Base-by-base conservation (phyloP, 2,888 invertebrate genomes). In the Neocrepidodera transversa region DNA sequence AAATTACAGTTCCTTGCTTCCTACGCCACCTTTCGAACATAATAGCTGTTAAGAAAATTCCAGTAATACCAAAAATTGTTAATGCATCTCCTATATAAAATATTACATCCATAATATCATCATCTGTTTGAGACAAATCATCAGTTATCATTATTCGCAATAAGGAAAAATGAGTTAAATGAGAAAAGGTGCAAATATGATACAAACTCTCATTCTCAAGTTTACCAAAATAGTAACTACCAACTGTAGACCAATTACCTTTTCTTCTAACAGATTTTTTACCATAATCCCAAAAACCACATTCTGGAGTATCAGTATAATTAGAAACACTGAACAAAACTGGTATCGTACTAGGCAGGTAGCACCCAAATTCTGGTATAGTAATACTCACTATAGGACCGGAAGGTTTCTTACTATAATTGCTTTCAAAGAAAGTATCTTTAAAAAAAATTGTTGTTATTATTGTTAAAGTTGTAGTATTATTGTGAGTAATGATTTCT, bases 101-200 rank as follows among this genome's bases (percentile, higher is more conserved):
- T n/a, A 85, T 74, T 0, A 82, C 59, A 67, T 82, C 81, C n/a
- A 85, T 74, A 2, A 74, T 72, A 10, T 64, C 49, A 64, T 83
- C 82, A 66, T 86, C 83, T 20, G 48, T 53, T 1, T 36, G 32
- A n/a, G 58, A 67, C 0, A 54, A 17, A 13, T 61, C 45, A 2
- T 57, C 53, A n/a, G 62, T 50, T 30, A 69, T 65, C n/a, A 65
- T 68, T 43, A 70, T 62, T 11, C 85, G 76, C 2, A 86, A 76
- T 62, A 86, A 80, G 0, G 85, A 85, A 70, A 86, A 85, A 71
- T 86, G 85, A 0, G 86, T 86, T 45, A 86, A 79, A 69, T 86
- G 86, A 20, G 79, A 75, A 71, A 84, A 86, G 6, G 81, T 74
- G 67, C 86, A 86, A 14, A 79, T 76, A 65, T 84, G 83, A 23